These are phyloP conservation scores for Lutjanus erythropterus DNA, from an alignment of 2,113 vertebrate genomes.

Conservation along the genomic window DNA sequence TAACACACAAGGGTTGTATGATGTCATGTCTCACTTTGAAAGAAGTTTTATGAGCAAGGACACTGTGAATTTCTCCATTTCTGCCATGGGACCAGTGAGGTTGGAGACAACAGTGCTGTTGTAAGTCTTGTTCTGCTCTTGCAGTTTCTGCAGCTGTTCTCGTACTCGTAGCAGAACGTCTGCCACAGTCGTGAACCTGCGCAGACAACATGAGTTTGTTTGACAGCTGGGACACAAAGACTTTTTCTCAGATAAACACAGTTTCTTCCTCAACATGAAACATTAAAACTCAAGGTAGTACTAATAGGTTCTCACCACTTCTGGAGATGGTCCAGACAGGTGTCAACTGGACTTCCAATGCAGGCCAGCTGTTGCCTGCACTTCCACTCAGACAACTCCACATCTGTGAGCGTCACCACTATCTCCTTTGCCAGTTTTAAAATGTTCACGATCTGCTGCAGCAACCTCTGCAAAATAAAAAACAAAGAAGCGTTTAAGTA, in stretches of 20 bases:
- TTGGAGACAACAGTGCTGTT: conserved; percentile 69
- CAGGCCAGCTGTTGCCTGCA: conserved; percentile 91
- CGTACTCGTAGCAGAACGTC: conserved; percentile 89
- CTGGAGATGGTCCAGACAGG: conserved; percentile 91
- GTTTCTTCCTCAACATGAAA: neutral
- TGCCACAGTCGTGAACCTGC: conserved; percentile 91
- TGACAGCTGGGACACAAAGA: neutral
- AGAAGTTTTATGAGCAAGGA: conserved; percentile 89
- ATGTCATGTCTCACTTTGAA: conserved; percentile 82
- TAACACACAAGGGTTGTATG: neutral
- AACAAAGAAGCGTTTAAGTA: neutral
- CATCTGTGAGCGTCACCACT: conserved; percentile 84
- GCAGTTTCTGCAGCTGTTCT: conserved; percentile 92
- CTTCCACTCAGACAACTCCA: conserved; percentile 94
- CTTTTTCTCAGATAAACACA: neutral
- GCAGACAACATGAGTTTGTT: neutral
- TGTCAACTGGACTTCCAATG: conserved; percentile 90
- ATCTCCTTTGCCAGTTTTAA: conserved; percentile 82
- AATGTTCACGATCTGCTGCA: conserved; percentile 82
- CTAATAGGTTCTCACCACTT: conserved; percentile 84
- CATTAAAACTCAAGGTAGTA: neutral
- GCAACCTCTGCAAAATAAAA: conserved; percentile 82
- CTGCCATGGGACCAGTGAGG: conserved; percentile 85
- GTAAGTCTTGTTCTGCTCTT: conserved; percentile 89
- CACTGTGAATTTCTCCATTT: conserved; percentile 77